These are phyloP conservation scores for Spinus olivaceus DNA, from an alignment of 2,797 vertebrate genomes.

Conservation along the genomic window DNA sequence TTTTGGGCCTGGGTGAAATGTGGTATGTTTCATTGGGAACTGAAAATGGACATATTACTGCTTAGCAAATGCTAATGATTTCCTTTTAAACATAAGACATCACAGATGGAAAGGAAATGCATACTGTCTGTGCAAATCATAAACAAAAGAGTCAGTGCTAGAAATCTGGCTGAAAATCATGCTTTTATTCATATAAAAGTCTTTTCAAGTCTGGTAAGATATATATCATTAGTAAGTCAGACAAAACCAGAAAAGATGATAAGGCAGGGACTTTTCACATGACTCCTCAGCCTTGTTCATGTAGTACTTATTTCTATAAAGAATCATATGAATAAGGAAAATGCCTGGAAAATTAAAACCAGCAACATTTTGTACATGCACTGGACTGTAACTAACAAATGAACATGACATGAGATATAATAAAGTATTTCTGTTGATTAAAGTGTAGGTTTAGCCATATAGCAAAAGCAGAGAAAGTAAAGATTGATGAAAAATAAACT, in stretches of 20 bases:
- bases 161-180: background rate
- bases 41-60: slow-evolving; percentile 51
- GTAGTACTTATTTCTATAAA: background rate
- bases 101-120: background rate
- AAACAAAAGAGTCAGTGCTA: background rate
- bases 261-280: background rate
- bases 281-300: background rate
- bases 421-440: background rate
- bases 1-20: slow-evolving; percentile 40
- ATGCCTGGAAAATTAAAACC: background rate
- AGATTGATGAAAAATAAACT: slow-evolving; percentile 10
- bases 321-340: background rate
- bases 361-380: background rate
- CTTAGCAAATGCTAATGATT: background rate
- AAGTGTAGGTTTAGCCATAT: background rate
- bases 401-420: background rate
- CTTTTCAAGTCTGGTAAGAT: background rate
- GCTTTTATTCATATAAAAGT: background rate
- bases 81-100: background rate
- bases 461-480: slow-evolving; percentile 21
- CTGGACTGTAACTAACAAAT: background rate
- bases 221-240: background rate
- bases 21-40: slow-evolving; percentile 49
- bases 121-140: background rate
- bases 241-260: background rate